Base-by-base conservation (phyloP, 2,113 vertebrate genomes). In the Aspiorhynchus laticeps region DNA sequence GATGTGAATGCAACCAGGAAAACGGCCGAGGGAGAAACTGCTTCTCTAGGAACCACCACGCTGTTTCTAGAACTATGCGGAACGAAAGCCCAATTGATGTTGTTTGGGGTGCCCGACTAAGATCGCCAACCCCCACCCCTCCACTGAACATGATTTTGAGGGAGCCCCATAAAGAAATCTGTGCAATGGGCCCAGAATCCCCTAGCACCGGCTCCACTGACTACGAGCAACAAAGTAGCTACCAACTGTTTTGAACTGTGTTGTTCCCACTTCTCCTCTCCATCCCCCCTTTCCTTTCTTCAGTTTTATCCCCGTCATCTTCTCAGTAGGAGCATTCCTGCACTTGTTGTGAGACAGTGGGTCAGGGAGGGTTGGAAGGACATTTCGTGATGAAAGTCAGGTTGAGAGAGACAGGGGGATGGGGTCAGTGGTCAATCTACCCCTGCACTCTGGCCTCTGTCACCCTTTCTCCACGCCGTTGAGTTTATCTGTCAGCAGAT, bases 401-500 rank as follows among this genome's bases (percentile, higher is more conserved):
- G 46, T 67, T 48, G 80, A 67, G 9, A 31, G 65, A 28, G 84
- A 59, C 78, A 87, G 63, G 75, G 87, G 73, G 84, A 85, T 82
- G 75, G 78, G 73, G 86, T 56, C n/a, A 41, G 87, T 88, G 84
- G 76, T 83, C 87, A 90, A 31, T 90, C 83, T 86, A 83, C 53
- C 83, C 84, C 69, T 80, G 90, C 87, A 63, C 82, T 85, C 81
- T 51, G 88, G 82, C 86, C 90, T 33, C 88, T 46, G 67, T 90
- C 88, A 93, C 92, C 90, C 90, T 88, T 83, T 84, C 80, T 91
- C 83, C 89, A 63, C 83, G 12, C 56, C 74, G 91, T 88, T 93
- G 93, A 94, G 89, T 91, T 79, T 85, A 92, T 91, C 90, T 93
- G 92, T 93, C 93, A 93, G 91, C 92, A 93, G 91, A 92, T 90